These are phyloP conservation scores for Nephrotoma flavescens DNA, from an alignment of 2,888 invertebrate genomes.

Conservation along the genomic window DNA sequence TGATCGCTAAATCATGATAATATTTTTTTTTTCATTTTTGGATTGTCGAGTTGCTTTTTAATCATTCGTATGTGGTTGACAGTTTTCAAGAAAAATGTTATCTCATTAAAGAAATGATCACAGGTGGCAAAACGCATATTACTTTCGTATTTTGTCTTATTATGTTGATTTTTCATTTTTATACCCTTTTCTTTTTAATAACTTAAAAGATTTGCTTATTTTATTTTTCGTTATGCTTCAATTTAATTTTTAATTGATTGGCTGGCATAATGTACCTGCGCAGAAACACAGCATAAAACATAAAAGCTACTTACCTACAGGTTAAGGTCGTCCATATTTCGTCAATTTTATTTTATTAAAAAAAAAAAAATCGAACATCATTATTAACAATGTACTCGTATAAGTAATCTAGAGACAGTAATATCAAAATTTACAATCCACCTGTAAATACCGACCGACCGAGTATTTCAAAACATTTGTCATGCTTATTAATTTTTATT, in stretches of 20 bases:
- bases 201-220: not conserved
- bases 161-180: not conserved
- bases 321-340: not conserved
- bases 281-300: not conserved
- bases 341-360: not conserved
- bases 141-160: not conserved
- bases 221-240: not conserved
- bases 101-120: slow-evolving; percentile 1
- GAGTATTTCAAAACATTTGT: not conserved
- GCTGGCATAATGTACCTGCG: not conserved
- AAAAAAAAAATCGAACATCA: not conserved
- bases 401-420: no score
- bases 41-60: not conserved
- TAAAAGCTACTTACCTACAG: no score
- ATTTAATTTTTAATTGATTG: not conserved
- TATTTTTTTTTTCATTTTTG: not conserved
- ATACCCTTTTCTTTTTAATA: not conserved
- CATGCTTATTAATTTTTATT: not conserved
- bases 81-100: slow-evolving; percentile 2
- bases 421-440: not conserved
- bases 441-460: not conserved
- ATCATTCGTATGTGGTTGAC: slow-evolving; percentile 1
- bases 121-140: slow-evolving; percentile 1
- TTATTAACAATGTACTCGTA: not conserved
- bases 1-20: slow-evolving; percentile 1